Evolutionary conservation across 2,113 vertebrate species (phyloP), one percentile per base, ranked within the genome.

Genomic region (Cettia cetti): DNA sequence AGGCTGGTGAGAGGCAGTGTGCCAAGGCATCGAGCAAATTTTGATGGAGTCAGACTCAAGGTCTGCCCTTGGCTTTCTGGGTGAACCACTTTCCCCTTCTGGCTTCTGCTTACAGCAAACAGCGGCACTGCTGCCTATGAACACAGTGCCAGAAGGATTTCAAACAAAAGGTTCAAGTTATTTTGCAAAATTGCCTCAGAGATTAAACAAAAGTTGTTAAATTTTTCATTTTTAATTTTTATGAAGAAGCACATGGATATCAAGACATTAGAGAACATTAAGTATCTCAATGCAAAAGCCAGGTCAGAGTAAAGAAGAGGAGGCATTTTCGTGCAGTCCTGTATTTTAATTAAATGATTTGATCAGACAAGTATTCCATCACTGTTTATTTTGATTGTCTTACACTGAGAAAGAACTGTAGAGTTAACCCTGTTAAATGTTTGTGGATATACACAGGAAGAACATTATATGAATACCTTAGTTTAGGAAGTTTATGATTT

Each of bases 41-140:
- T 30, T 52, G 33, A 85, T 17, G 2, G 44, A 94, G 27, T 66
- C 4, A 0, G 31, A 39, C 83, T 92, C 91, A 92, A 94, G 69
- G 86, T 86, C 49, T 90, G 76, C 23, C 61, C 80, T 79, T 92
- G 63, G n/a, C 24, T 90, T 52, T 37, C 57, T 64, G 56, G 17
- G 52, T 2, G 13, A 92, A 16, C 26, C 1, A 0, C 28, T 90
- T 77, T 35, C 4, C 13, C 20, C 54, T 74, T 4, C 18, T 35
- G 56, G 13, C 50, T 90, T 77, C 54, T 87, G 33, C 6, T 68
- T 33, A 33, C 10, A 49, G 42, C n/a, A 77, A 91, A 42, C 2
- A 63, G 30, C 35, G 33, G 6, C 49, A 35, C 23, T 59, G 49
- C 45, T 0, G 0, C 28, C 30, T 60, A 6, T 1, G 0, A 65